Evolutionary conservation across 2,797 vertebrate genomes (phyloP).

Genomic region (Dermochelys coriacea): DNA sequence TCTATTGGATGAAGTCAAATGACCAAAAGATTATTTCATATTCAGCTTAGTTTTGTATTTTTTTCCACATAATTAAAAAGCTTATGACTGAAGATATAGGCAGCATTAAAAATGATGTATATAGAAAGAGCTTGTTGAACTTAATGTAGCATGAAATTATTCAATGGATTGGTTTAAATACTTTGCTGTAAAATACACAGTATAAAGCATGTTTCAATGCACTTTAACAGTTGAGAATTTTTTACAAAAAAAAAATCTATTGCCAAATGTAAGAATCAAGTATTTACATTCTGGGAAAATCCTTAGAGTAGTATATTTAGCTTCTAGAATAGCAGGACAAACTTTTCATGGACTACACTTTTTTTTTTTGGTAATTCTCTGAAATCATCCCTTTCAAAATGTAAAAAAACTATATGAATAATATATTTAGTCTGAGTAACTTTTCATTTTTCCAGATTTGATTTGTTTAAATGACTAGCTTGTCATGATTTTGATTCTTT

Average conservation of each 20-base stretch:
- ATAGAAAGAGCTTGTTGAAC: constrained; percentile 53
- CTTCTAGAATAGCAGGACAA: neutral
- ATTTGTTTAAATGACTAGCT: neutral
- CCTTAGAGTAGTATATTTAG: neutral
- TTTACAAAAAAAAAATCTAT: neutral
- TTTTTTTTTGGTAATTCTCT: neutral
- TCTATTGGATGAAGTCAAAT: neutral
- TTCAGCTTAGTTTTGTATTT: constrained; percentile 12
- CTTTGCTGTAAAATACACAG: constrained; percentile 69
- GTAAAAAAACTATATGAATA: neutral
- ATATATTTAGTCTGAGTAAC: constrained; percentile 17
- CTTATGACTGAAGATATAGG: constrained; percentile 64
- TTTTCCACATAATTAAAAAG: constrained; percentile 71
- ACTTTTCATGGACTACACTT: neutral
- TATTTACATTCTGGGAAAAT: neutral
- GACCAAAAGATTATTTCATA: constrained; percentile 29
- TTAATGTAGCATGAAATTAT: constrained; percentile 79
- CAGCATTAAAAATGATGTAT: constrained; percentile 76
- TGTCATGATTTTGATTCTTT: neutral
- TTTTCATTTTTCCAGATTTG: constrained; percentile 23
- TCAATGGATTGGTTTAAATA: constrained; percentile 64
- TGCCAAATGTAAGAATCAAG: neutral
- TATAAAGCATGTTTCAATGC: constrained; percentile 60
- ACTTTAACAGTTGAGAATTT: constrained; percentile 37
- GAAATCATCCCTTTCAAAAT: neutral